Evolutionary conservation across 2,113 vertebrate genomes (phyloP), one percentile per base, ranked within the genome.

Genomic region (Casuarius casuarius): DNA sequence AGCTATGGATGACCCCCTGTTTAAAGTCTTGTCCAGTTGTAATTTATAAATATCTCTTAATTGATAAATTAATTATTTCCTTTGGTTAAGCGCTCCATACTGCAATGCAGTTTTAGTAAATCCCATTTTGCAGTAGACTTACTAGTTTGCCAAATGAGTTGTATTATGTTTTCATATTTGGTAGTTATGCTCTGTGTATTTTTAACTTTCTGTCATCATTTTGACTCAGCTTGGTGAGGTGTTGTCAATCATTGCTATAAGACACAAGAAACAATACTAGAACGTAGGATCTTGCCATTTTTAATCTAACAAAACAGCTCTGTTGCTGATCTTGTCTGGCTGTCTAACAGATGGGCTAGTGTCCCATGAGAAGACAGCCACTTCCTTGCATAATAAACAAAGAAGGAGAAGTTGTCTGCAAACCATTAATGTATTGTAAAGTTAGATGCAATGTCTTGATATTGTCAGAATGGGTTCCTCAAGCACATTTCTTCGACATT

Each of bases 331-430:
- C 84, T 94, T 77, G 81, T 67, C 87, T 96, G 89, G 63, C 92
- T 97, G 95, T 82, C 74, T 91, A 94, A 90, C 96, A 97, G 95
- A 96, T 97, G 94, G 94, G 87, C 78, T 72, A 74, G 84, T 77
- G 87, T 97, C 94, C 92, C 95, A 95, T 75, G 95, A 95, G 96
- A 95, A 96, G 92, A 80, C 95, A 95, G 78, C 74, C 89, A 92
- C 89, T 97, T 97, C 95, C 96, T 96, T 56, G n/a, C 84, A 91
- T 94, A 94, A 95, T 94, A 96, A 97, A 97, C 89, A 97, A 94
- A 95, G 94, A 91, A 72, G 56, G 35, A 95, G 87, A 97, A 94
- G 85, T 92, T 96, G 91, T 97, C 96, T 97, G 96, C 84, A 95
- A 97, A 77, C 63, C 75, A 97, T 95, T 97, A 97, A 81, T 67